Base-by-base conservation (phyloP, 2,113 vertebrate species). In the Thamnophis sirtalis region DNA sequence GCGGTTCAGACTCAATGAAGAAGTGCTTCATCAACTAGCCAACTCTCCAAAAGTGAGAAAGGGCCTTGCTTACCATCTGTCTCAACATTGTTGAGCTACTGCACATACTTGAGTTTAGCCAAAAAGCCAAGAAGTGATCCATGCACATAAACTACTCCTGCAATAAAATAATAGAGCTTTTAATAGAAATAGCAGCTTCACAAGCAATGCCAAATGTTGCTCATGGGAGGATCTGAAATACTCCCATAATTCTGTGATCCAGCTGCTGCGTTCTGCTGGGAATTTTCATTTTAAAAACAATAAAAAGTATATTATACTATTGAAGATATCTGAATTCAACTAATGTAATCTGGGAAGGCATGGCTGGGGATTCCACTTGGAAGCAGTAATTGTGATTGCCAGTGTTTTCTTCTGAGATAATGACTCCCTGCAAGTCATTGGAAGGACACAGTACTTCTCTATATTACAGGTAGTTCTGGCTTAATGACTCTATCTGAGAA, bases 321-420 rank as follows among this genome's bases (percentile, higher is more conserved):
- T 92, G 92, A 93, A 58, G 73, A 58, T 91, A 90, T 93, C 24
- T 95, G 95, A 95, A 96, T 96, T 87, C 33, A 94, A 96, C 93
- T 94, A 87, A 93, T 94, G 90, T 93, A 93, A 93, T 92, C 95
- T 89, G 92, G 94, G 91, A 96, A 93, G 86, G 93, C 95, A 94
- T 93, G 94, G 96, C 95, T 95, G 95, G 94, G 95, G 95, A 96
- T 93, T 94, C 95, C 80, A 88, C 92, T 95, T 93, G 93, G 92
- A 93, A 92, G 84, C 95, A 92, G 8, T 51, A 85, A 86, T 95
- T 96, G 94, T 91, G 91, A 92, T 96, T 95, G 95, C 93, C 91
- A 93, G 94, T 94, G 95, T 92, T 53, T 1, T 33, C 49, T 33
- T 94, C 73, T 88, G 94, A 94, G 96, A 91, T 92, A 96, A 96